Percentiles rank a stretch among this genome's conserved stretches.
phyloP scores from a whole-genome alignment of 2,888 invertebrate species.

The Ornithoptera priamus region DNA sequence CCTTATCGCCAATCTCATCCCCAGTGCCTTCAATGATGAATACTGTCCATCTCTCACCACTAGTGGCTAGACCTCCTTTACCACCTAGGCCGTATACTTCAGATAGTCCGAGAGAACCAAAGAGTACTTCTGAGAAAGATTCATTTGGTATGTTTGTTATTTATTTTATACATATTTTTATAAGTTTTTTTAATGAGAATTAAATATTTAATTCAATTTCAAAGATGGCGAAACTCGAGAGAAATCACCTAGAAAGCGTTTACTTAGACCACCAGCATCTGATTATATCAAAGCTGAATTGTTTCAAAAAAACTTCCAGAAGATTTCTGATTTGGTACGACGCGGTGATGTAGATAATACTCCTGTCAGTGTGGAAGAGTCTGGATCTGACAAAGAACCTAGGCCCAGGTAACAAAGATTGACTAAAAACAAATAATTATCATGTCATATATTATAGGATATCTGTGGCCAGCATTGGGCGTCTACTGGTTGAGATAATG shows the following conservation, averaged over 20 bases:
- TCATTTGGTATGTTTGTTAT: slow-evolving; percentile 50
- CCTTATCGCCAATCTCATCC: slow-evolving; percentile 31
- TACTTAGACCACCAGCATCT: slow-evolving; percentile 78
- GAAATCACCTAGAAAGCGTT: slow-evolving; percentile 65
- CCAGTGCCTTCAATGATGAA: slow-evolving; percentile 35
- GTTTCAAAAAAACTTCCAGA: slow-evolving; percentile 77
- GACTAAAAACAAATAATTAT: not conserved
- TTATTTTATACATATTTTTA: no score
- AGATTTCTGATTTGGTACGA: slow-evolving; percentile 70
- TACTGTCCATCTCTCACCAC: slow-evolving; percentile 55
- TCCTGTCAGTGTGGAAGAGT: slow-evolving; percentile 51
- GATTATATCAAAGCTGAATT: slow-evolving; percentile 81
- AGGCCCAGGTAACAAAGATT: slow-evolving; percentile 55
- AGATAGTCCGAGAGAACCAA: slow-evolving; percentile 60
- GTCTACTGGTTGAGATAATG: no score
- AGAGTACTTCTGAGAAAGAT: slow-evolving; percentile 56
- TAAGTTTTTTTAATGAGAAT: no score
- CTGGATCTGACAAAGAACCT: slow-evolving; percentile 55
- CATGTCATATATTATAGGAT: no score
- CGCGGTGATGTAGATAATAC: slow-evolving; percentile 59
- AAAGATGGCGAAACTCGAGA: slow-evolving; percentile 41
- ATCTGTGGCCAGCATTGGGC: no score
- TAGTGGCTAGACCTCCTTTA: slow-evolving; percentile 58
- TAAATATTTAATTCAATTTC: not conserved
- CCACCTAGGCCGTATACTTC: slow-evolving; percentile 51